phyloP scores from a whole-genome alignment of 2,797 vertebrate genomes.

The Neomorphus geoffroyi region DNA sequence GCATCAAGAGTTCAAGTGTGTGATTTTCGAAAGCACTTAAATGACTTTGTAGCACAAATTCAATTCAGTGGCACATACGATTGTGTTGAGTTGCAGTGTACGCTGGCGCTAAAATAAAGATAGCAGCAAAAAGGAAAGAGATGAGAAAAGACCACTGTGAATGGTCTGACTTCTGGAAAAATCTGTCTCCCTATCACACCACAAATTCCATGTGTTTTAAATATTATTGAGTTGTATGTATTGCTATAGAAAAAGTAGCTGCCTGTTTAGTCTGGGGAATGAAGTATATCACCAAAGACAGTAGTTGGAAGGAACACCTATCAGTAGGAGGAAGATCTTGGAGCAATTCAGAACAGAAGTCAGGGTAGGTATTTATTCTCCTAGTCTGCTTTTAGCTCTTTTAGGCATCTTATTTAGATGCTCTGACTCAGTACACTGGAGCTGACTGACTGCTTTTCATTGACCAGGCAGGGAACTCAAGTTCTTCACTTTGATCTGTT shows the following conservation, averaged over 20 bases:
- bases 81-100: neutral
- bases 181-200: neutral
- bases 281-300: neutral
- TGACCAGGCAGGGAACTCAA: neutral
- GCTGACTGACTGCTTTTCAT: neutral
- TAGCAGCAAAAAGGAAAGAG: neutral
- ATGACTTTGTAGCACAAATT: slow-evolving; percentile 23
- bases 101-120: neutral
- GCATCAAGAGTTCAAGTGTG: neutral
- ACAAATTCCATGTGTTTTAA: neutral
- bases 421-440: neutral
- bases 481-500: neutral
- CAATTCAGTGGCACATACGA: neutral
- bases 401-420: neutral
- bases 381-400: neutral
- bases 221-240: neutral
- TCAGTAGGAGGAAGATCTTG: neutral
- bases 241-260: neutral
- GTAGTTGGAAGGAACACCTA: neutral
- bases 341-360: neutral
- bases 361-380: neutral
- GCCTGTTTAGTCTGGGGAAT: neutral
- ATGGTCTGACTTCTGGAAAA: neutral
- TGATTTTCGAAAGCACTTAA: slow-evolving; percentile 30
- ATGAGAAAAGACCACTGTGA: neutral